phyloP scores from a whole-genome alignment of 2,113 vertebrate genomes.

The Dasypus novemcinctus region DNA sequence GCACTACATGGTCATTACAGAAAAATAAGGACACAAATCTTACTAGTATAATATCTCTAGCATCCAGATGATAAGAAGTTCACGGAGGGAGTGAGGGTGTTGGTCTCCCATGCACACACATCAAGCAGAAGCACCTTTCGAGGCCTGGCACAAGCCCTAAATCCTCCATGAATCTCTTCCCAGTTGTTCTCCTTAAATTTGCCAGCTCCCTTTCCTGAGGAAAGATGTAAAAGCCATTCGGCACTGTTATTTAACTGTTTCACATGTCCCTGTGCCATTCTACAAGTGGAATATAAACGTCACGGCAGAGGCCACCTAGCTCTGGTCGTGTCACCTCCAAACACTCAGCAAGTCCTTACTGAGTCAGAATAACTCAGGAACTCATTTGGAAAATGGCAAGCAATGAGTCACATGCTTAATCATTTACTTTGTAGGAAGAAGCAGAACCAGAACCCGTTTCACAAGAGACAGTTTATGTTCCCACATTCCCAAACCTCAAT shows the following conservation, averaged over 20 bases:
- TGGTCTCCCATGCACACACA: neutral
- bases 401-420: neutral
- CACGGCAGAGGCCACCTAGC: neutral
- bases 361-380: neutral
- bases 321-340: neutral
- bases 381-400: neutral
- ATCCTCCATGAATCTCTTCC: neutral
- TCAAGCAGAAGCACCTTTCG: neutral
- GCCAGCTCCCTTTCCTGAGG: neutral
- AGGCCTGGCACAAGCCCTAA: neutral
- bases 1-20: neutral
- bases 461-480: slow-evolving; percentile 31
- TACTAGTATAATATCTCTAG: neutral
- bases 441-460: slow-evolving; percentile 58
- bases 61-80: neutral
- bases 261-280: neutral
- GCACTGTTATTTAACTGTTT: neutral
- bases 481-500: slow-evolving; percentile 84
- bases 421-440: slow-evolving; percentile 76
- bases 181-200: neutral
- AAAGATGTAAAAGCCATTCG: neutral
- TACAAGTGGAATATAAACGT: neutral
- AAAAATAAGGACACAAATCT: neutral
- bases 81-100: neutral
- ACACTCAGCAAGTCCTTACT: neutral